phyloP scores from a whole-genome alignment of 2,113 vertebrate species.

The Thalassoma bifasciatum region DNA sequence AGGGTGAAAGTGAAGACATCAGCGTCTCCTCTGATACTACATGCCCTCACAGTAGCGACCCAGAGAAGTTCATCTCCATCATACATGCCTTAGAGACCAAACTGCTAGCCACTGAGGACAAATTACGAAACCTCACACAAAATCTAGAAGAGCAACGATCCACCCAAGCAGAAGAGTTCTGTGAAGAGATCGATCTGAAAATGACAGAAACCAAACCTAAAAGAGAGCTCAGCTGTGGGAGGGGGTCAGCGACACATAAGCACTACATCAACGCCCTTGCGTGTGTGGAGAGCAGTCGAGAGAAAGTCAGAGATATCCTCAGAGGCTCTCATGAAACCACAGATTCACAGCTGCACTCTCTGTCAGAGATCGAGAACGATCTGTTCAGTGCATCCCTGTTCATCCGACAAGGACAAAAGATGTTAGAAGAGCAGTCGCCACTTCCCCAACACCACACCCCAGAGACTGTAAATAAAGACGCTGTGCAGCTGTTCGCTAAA shows the following conservation, averaged over 20 bases:
- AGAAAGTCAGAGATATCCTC: constrained; percentile 85
- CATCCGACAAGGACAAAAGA: constrained; percentile 75
- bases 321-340: constrained; percentile 70
- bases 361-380: constrained; percentile 85
- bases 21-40: constrained; percentile 80
- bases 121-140: constrained; percentile 89
- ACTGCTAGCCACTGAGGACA: constrained; percentile 91
- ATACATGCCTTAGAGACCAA: constrained; percentile 93
- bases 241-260: constrained; percentile 73
- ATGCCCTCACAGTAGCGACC: constrained; percentile 82
- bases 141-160: constrained; percentile 87
- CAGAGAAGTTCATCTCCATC: constrained; percentile 92
- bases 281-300: constrained; percentile 88
- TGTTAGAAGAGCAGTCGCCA: constrained; percentile 46
- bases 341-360: constrained; percentile 73
- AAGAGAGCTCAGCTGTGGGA: constrained; percentile 72
- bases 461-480: constrained; percentile 72
- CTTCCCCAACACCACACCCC: constrained; percentile 34
- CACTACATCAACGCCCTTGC: constrained; percentile 86
- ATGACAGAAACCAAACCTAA: constrained; percentile 82
- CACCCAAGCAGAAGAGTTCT: constrained; percentile 79
- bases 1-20: constrained; percentile 81
- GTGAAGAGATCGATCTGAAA: constrained; percentile 71
- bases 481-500: constrained; percentile 85
- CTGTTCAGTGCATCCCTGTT: constrained; percentile 83